Evolutionary conservation across 2,113 vertebrate species (phyloP).

Genomic region (Oenanthe melanoleuca): DNA sequence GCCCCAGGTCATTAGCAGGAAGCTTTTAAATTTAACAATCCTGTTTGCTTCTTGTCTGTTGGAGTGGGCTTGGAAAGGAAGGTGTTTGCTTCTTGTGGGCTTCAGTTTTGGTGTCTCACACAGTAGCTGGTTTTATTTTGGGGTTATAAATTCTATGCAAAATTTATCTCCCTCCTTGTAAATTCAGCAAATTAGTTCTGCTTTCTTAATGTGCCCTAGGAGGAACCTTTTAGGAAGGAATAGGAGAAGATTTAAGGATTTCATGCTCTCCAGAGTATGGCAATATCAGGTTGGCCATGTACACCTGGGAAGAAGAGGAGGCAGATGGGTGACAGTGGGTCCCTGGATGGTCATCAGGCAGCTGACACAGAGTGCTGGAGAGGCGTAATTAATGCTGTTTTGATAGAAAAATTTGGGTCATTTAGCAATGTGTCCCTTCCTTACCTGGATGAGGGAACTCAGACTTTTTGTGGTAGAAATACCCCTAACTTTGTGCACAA

Average conservation of each 20-base stretch:
- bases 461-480: background rate
- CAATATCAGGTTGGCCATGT: background rate
- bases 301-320: background rate
- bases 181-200: background rate
- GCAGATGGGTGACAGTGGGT: background rate
- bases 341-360: background rate
- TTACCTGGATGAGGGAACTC: background rate
- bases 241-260: background rate
- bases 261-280: background rate
- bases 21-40: conserved; percentile 40
- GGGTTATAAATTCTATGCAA: background rate
- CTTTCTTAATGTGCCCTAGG: background rate
- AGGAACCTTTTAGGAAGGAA: background rate
- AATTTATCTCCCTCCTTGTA: background rate
- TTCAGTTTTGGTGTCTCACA: conserved; percentile 6
- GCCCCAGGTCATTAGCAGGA: conserved; percentile 20
- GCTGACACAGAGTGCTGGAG: background rate
- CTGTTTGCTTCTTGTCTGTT: background rate
- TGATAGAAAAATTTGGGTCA: background rate
- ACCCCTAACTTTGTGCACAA: background rate
- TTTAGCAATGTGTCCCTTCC: background rate
- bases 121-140: conserved; percentile 4
- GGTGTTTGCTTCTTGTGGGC: conserved; percentile 7
- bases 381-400: background rate
- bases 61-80: background rate